Conservation (phyloP, 2,888 invertebrate genomes). For the Folsomia candida region DNA sequence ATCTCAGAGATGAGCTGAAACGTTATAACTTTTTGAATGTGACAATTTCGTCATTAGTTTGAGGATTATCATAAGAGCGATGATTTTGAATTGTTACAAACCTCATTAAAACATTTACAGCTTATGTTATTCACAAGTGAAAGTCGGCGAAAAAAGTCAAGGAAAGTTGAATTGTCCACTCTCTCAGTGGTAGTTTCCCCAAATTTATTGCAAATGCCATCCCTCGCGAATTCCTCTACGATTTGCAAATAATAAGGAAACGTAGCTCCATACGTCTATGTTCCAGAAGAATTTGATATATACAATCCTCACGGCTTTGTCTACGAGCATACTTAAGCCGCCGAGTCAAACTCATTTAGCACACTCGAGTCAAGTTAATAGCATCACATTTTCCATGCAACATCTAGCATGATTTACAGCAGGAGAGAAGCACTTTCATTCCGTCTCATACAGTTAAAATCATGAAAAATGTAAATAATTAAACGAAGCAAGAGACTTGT, state of each 20-base stretch:
- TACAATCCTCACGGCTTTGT: not conserved
- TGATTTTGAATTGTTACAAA: not conserved
- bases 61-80: not conserved
- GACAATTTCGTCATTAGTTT: not conserved
- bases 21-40: not conserved
- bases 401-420: not conserved
- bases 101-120: too few species aligned
- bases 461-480: not conserved
- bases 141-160: too few species aligned
- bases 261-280: too few species aligned
- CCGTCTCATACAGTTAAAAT: not conserved
- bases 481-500: not conserved
- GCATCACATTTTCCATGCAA: not conserved
- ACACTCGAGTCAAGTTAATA: not conserved
- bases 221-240: not conserved
- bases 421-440: not conserved
- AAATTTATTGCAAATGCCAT: slow-evolving; percentile 9
- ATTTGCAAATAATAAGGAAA: not conserved
- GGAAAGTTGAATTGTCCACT: too few species aligned
- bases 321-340: not conserved
- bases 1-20: not conserved
- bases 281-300: too few species aligned
- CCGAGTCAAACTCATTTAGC: slow-evolving; percentile 9
- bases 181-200: too few species aligned
- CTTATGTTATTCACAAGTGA: too few species aligned